A percentile compares a stretch with the other conserved stretches of the same genome.
Conservation (phyloP, 2,113 vertebrate genomes). For the Origma solitaria region DNA sequence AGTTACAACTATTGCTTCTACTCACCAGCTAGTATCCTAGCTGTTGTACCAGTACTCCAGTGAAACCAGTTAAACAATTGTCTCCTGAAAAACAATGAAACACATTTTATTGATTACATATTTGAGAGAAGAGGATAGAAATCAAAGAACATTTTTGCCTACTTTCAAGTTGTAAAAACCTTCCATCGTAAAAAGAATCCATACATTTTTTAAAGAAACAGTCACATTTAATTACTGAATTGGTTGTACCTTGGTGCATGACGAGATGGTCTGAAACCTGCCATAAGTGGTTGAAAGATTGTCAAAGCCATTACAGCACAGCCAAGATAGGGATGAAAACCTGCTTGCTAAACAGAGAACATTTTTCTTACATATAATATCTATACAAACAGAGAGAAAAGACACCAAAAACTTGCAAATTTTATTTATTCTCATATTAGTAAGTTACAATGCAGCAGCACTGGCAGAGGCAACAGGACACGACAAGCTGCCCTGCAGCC, state of each 20-base stretch:
- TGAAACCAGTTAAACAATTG: conserved; percentile 84
- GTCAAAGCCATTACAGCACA: conserved; percentile 75
- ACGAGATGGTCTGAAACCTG: conserved; percentile 75
- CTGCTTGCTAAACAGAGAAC: conserved; percentile 74
- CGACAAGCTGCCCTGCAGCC: background rate
- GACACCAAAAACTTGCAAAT: background rate
- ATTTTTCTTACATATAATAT: background rate
- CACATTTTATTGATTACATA: background rate
- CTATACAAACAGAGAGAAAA: background rate
- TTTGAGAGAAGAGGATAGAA: accelerated
- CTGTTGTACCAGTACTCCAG: conserved; percentile 74
- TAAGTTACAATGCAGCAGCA: background rate
- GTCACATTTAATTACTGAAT: background rate
- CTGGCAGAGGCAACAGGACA: background rate
- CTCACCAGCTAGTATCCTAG: conserved; percentile 84
- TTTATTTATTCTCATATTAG: background rate
- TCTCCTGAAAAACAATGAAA: conserved; percentile 70
- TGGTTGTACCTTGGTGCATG: conserved; percentile 75
- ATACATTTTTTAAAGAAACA: background rate
- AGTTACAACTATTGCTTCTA: background rate
- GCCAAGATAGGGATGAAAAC: conserved; percentile 83
- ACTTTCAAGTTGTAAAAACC: background rate
- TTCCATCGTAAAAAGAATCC: background rate
- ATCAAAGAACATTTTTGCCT: background rate
- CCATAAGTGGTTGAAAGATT: conserved; percentile 78